Percentiles rank a stretch among this genome's conserved stretches.
Evolutionary conservation across 2,888 invertebrate species (phyloP).

Genomic region (Nymphalis urticae): DNA sequence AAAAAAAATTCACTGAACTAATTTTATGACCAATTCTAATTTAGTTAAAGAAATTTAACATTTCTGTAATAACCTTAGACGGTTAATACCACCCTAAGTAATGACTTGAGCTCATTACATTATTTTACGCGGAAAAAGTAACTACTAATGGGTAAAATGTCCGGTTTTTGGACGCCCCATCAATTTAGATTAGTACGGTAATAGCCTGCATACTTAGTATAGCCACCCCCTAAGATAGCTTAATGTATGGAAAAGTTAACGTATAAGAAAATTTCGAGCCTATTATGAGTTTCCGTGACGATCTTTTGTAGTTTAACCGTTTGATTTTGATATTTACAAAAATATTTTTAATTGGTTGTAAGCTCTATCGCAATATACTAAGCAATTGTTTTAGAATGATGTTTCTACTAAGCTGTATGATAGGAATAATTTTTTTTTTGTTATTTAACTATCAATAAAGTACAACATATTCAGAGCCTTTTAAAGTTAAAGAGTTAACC

Average conservation of each 20-base stretch:
- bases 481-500: too few relatives aligned
- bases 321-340: constrained; percentile 50
- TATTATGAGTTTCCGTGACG: constrained; percentile 72
- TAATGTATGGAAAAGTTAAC: constrained; percentile 76
- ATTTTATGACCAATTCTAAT: constrained; percentile 2
- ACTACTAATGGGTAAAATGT: constrained; percentile 75
- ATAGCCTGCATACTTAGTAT: constrained; percentile 63
- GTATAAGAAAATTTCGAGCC: constrained; percentile 78
- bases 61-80: constrained; percentile 6
- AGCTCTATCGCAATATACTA: background rate
- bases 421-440: too few relatives aligned
- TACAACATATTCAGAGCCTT: too few relatives aligned
- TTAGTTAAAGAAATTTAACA: background rate
- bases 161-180: constrained; percentile 77
- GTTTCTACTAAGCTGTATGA: too few relatives aligned
- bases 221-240: constrained; percentile 69
- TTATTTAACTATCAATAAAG: too few relatives aligned
- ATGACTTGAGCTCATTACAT: constrained; percentile 73
- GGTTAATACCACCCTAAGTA: constrained; percentile 58
- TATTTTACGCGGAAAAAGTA: constrained; percentile 77
- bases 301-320: constrained; percentile 44
- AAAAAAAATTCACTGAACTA: background rate
- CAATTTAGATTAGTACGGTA: constrained; percentile 80
- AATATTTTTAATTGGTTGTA: background rate
- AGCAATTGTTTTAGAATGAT: background rate